These are phyloP conservation scores for Thermophis baileyi DNA, from an alignment of 2,113 vertebrate species.

Conservation along the genomic window DNA sequence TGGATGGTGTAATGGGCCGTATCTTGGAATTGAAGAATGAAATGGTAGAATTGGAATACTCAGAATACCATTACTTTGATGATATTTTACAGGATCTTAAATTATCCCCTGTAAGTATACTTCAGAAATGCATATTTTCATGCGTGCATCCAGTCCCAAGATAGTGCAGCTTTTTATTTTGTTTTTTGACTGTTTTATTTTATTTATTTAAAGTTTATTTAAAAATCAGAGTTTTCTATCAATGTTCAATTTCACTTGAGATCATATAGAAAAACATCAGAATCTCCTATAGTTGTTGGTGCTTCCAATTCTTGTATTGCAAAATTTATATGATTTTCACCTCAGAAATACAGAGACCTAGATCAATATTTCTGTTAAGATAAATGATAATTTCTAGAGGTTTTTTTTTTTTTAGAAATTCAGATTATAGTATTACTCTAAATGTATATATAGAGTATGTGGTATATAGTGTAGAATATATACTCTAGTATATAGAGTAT, in stretches of 20 bases:
- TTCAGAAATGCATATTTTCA: accelerated
- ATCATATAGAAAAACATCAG: background rate
- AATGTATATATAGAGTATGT: background rate
- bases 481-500: background rate
- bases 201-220: background rate
- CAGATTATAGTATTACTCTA: background rate
- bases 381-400: background rate
- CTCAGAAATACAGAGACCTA: background rate
- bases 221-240: background rate
- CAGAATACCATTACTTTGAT: slow-evolving; percentile 77
- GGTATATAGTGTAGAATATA: background rate
- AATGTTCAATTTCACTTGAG: background rate
- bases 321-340: background rate
- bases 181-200: background rate
- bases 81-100: slow-evolving; percentile 75
- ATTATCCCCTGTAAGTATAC: slow-evolving; percentile 72
- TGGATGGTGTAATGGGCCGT: slow-evolving; percentile 80
- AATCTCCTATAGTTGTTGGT: background rate
- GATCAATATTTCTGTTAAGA: background rate
- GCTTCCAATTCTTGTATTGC: background rate
- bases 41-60: slow-evolving; percentile 78
- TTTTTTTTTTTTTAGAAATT: background rate
- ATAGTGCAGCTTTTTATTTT: background rate
- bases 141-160: background rate
- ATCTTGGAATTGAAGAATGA: slow-evolving; percentile 82